Evolutionary conservation across 2,888 invertebrate genomes (phyloP), one percentile per base, ranked within the genome.

Genomic region (Noctua comes): DNA sequence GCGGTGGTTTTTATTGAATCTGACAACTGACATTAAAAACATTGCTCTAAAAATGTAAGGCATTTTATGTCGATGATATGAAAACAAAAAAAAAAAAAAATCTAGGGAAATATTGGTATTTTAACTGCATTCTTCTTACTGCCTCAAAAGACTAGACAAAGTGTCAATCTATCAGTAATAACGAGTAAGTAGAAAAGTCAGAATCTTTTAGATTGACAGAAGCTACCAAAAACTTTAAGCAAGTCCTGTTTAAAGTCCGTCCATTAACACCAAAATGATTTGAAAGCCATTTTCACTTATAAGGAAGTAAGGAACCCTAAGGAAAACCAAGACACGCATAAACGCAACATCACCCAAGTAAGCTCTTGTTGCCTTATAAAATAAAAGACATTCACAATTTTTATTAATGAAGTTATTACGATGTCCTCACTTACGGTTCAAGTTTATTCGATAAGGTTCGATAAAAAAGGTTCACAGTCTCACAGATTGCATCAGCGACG

Each of bases 401-500:
- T 72, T 48, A 78, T 71, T 72, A 83, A 81, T 81, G 66, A 81
- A 81, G 79, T 81, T 78, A 83, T 81, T 83, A 72, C 64, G 40
- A 51, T 71, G 68, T 83, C 65, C 83, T 51, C 77, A 59, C 36
- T 54, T 10, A 46, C 66, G 59, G 80, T 81, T 71, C 80, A 77
- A 83, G 78, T 83, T 46, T 83, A 54, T 72, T 79, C 71, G 24
- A 71, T 73, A 73, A 48, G 57, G 59, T 66, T 83, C 82, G 73
- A 85, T 70, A 71, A 76, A 85, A 84, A 85, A 76, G 68, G 70
- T 73, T 66, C 66, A 73, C 73, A 73, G 70, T 57, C 70, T 62
- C 69, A 73, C 76, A 48, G 82, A 83, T 83, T 83, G 82, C 76
- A 73, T 83, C 85, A 83, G 85, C 51, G 0, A 16, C 36, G 85